Evolutionary conservation across 2,113 vertebrate genomes (phyloP), one percentile per base, ranked within the genome.

Genomic region (Arenaria interpres): DNA sequence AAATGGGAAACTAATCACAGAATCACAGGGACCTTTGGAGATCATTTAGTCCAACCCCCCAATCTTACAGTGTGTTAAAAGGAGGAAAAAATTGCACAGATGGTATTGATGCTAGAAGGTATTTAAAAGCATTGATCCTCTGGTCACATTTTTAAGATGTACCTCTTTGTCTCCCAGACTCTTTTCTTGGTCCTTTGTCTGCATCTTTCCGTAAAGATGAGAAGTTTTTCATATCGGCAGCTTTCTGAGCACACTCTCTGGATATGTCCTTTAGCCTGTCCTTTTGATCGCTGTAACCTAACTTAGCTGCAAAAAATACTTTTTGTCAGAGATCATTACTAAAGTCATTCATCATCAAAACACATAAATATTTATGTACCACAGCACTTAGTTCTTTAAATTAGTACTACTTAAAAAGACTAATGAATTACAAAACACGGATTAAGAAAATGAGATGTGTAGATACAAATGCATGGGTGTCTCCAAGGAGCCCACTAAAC

Each of bases 181-280:
- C 99, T 92, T 95, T 99, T 63, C 95, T 98, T 30, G 97, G 98
- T 54, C 96, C 97, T 95, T 97, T 98, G 39, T 99, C 99, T 3
- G 75, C 86, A 72, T 99, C 99, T 95, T 97, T 99, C 76, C 98
- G 98, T 68, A 98, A 90, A 37, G 97, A 96, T 19, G 97, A 97
- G 69, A 98, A 96, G 93, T 81, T 98, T 94, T 97, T 99, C 94
- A 98, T 95, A 75, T 99, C 98, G 68, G 96, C 97, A 41, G 98
- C 99, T 97, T 97, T 98, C 86, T 99, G 98, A 80, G 99, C 99
- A 76, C 98, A 99, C 93, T 99, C 99, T 95, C 98, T 98, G 85
- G 99, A 99, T 90, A 99, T 95, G 15, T 99, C 99, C 95, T 97
- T 98, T 4, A 99, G 78, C 68, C 97, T 98, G 88, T 98, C 98